Conservation (phyloP, 64 coral and sea anemone genomes). For the Porites lutea region DNA sequence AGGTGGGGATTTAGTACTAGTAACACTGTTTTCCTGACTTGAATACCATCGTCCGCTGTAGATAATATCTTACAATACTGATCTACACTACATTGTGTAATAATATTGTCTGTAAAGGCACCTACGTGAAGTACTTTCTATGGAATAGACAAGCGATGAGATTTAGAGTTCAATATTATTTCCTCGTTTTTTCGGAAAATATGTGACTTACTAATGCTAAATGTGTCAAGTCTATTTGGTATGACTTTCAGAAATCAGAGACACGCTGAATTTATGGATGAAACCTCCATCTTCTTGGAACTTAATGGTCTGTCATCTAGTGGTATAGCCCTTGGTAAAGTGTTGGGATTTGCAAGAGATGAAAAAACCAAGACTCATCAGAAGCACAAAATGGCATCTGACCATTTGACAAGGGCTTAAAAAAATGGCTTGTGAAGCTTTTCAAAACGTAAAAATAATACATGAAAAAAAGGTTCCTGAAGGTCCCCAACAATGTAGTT, state of each 20-base stretch:
- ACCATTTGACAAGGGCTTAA: constrained; percentile 4
- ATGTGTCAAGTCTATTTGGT: background rate
- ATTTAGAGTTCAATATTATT: background rate
- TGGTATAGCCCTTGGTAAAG: constrained; percentile 26
- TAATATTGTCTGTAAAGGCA: no score
- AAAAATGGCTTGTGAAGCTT: background rate
- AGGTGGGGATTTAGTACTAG: no score
- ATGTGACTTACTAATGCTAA: background rate
- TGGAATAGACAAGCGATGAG: background rate
- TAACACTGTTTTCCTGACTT: no score
- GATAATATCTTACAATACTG: no score
- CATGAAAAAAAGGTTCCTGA: no score
- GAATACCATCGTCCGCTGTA: no score
- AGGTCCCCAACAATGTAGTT: no score
- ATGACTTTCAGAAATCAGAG: constrained; percentile 50
- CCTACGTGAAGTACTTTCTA: no score
- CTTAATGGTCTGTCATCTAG: constrained; percentile 50
- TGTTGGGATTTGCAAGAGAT: constrained; percentile 35
- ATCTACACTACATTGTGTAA: no score
- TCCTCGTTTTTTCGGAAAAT: background rate
- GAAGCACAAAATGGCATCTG: constrained; percentile 14
- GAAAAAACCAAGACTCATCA: constrained; percentile 25
- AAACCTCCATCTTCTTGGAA: constrained; percentile 39
- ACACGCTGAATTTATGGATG: constrained; percentile 49
- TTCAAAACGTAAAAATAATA: no score